Evolutionary conservation across 92 coral and sea anemone genomes (phyloP).

Genomic region (Porites evermanni): DNA sequence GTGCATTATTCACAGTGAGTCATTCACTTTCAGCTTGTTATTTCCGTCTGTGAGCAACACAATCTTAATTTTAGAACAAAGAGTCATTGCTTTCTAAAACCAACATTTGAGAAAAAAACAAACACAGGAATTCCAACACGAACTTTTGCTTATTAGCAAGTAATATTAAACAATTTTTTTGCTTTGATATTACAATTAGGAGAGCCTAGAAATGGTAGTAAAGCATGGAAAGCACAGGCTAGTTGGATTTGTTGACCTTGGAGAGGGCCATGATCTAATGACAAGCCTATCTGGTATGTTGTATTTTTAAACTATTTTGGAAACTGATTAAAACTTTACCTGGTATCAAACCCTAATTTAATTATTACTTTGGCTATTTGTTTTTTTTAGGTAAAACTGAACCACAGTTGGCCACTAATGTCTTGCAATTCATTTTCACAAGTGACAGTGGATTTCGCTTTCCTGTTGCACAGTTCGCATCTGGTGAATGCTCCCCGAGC

Average conservation of each 20-base stretch:
- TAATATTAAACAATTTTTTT: background rate
- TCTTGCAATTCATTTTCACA: background rate
- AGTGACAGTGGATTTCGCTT: background rate
- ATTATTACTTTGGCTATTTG: too few species aligned
- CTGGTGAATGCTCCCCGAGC: background rate
- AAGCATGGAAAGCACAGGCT: constrained; percentile 4
- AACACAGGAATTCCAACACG: too few species aligned
- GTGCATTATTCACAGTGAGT: too few species aligned
- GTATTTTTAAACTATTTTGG: too few species aligned
- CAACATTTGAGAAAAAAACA: too few species aligned
- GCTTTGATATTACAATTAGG: background rate
- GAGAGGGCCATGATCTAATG: constrained; percentile 44
- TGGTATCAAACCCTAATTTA: too few species aligned
- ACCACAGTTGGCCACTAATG: background rate
- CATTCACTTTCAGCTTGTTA: too few species aligned
- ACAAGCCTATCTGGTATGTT: background rate
- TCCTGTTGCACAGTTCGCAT: background rate
- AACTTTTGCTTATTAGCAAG: too few species aligned
- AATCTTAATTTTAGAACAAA: too few species aligned
- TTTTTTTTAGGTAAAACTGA: background rate
- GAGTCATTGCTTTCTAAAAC: too few species aligned
- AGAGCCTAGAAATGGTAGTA: constrained; percentile 42
- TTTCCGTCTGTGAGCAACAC: too few species aligned
- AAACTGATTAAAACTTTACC: too few species aligned
- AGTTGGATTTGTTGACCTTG: constrained; percentile 37